These are phyloP conservation scores for Xiphophorus couchianus DNA, from an alignment of 2,113 vertebrate genomes.

Conservation along the genomic window DNA sequence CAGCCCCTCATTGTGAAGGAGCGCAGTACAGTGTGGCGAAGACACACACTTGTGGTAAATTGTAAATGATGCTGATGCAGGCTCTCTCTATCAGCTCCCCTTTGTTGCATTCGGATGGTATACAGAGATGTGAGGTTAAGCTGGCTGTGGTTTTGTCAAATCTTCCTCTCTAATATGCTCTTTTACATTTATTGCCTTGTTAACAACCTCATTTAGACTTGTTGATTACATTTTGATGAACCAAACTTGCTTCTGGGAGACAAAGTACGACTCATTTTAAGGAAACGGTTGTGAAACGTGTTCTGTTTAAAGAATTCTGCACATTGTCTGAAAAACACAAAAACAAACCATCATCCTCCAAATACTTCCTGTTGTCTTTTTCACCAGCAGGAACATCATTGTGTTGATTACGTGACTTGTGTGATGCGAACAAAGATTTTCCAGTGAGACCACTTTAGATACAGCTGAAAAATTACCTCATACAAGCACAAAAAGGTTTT, in stretches of 20 bases:
- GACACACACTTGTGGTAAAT: constrained; percentile 56
- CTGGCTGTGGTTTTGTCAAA: constrained; percentile 5
- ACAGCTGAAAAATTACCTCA: no score
- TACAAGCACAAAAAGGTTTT: no score
- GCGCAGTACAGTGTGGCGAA: constrained; percentile 29
- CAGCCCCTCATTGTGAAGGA: constrained; percentile 46
- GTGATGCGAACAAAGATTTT: no score
- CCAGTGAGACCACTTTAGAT: no score
- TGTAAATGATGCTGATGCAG: constrained; percentile 56
- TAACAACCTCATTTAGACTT: constrained; percentile 29
- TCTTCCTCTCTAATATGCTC: neutral
- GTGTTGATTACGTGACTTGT: no score
- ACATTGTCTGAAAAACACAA: no score
- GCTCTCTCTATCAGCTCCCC: constrained; percentile 37
- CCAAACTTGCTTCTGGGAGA: constrained; percentile 18
- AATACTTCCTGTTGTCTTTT: no score
- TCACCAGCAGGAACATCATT: no score
- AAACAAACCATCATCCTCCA: no score
- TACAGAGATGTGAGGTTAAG: constrained; percentile 5
- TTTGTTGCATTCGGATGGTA: constrained; percentile 19
- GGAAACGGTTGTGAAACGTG: neutral
- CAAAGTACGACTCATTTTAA: constrained; percentile 1
- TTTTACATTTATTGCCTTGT: constrained; percentile 33
- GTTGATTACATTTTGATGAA: constrained; percentile 18
- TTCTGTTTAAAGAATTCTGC: no score